Base-by-base conservation (phyloP, 2,113 vertebrate genomes). In the Chionomys nivalis region DNA sequence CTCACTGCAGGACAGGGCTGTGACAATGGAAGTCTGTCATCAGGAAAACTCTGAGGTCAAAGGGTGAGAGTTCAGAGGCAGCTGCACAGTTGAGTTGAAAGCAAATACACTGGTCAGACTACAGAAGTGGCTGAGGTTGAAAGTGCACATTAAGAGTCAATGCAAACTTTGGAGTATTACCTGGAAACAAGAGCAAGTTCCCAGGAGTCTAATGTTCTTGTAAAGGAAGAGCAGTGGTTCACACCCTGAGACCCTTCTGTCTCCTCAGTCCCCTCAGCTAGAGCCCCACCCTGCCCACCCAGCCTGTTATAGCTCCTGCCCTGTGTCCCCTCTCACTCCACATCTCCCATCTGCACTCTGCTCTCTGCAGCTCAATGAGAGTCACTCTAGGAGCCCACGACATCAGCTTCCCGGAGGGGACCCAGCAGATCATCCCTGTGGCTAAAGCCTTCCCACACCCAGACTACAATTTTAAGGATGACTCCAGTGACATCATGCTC, bases 331-430 rank as follows among this genome's bases (percentile, higher is more conserved):
- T 47, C 16, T 70, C 75, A 10, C 1, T 73, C 19, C 7, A 17
- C 0, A 3, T 2, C 21, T 5, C 8, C 2, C 10, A 55, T 24
- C 24, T 31, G 2, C 49, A 26, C 2, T 93, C 49, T 94, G 13
- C 16, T 76, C 4, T 93, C 65, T 63, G 33, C 28, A 97, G 96
- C 0, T 21, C 17, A 31, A 75, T 96, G 3, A 90, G 0, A 0
- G 61, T 97, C 61, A 96, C 16, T 47, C 55, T 97, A 42, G 97
- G 97, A 1, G 96, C 92, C 31, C 97, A 97, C 58, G 68, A 97
- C 47, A 75, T 98, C 81, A 7, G 0, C 58, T 1, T 55, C 55
- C 0, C 2, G 1, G 97, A 98, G 82, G 9, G 4, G 23, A 97
- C 90, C 6, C 66, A 89, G 93, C 95, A 97, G 47, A 0, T 7